Evolutionary conservation across 2,113 vertebrate species (phyloP), one percentile per base, ranked within the genome.

Genomic region (Perccottus glenii): DNA sequence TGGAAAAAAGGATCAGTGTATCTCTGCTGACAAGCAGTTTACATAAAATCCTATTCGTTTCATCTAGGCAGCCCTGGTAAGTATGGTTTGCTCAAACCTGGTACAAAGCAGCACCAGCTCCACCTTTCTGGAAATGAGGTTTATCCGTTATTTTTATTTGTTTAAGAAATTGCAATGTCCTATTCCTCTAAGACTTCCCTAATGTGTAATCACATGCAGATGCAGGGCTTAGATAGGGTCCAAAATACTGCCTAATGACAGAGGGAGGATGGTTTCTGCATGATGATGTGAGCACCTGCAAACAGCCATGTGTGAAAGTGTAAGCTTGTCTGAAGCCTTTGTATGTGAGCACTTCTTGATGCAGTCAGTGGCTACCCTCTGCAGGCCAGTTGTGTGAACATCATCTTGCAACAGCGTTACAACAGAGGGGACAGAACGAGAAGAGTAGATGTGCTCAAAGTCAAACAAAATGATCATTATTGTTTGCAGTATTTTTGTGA

Each of bases 361-460:
- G 51, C 80, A 89, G 91, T 91, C 85, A 81, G 65, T 84, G 86
- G 90, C 85, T 92, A 89, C 92, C 92, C 91, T 92, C 92, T 92
- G 79, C 87, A 92, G 92, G 90, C 74, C 4, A 68, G 36, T 56
- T 15, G 9, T 2, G n/a, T 44, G 73, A 88, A 91, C 77, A 72
- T 65, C 87, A 82, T 11, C 43, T 45, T 49, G 33, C 52, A 11
- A 55, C n/a, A 32, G 36, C 11, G 51, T 45, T 61, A 45, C 0
- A 47, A 45, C 42, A 36, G 59, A 45, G 49, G 53, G 40, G 49
- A 47, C 5, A 33, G 33, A 35, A 44, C 44, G 67, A 63, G 53
- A 47, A 69, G 71, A 56, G 47, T n/a, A 63, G 40, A 66, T 46
- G 51, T 66, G 56, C 60, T 60, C 46, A 70, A 53, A 46, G 46